Evolutionary conservation across 2,888 invertebrate genomes (phyloP).

Genomic region (Caenorhabditis sp.): DNA sequence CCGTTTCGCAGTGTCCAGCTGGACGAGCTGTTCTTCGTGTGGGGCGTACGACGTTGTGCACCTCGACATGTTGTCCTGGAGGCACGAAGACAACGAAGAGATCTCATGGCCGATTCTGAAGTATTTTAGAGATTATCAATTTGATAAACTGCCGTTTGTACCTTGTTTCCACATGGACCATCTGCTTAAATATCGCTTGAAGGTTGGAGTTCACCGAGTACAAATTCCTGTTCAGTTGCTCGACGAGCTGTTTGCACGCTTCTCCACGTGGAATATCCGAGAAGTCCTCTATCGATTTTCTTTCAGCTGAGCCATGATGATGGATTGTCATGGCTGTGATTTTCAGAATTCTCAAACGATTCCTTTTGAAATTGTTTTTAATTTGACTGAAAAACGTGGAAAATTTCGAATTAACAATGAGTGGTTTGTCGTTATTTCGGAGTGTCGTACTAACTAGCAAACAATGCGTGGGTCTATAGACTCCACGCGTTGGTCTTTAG

Average conservation of each 20-base stretch:
- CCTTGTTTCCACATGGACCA: conserved; percentile 54
- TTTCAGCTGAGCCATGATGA: conserved; percentile 40
- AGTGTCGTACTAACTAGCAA: conserved; percentile 6
- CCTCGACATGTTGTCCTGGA: conserved; percentile 56
- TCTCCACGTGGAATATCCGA: conserved; percentile 58
- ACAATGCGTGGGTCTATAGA: too few species aligned
- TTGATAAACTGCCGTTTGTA: not conserved
- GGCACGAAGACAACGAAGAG: conserved; percentile 35
- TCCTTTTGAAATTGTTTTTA: not conserved
- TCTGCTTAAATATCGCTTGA: conserved; percentile 44
- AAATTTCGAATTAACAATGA: not conserved
- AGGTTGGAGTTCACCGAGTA: conserved; percentile 38
- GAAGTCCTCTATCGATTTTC: conserved; percentile 42
- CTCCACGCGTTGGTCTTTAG: too few species aligned
- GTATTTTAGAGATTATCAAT: not conserved
- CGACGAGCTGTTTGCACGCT: conserved; percentile 49
- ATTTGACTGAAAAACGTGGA: conserved; percentile 41
- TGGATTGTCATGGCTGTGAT: conserved; percentile 42
- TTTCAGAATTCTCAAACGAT: not conserved
- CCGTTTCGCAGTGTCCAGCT: conserved; percentile 49
- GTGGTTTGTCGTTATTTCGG: conserved; percentile 7
- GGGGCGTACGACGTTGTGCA: conserved; percentile 54
- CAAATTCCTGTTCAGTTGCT: conserved; percentile 50
- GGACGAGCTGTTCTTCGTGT: conserved; percentile 56
- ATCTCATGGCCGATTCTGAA: conserved; percentile 56